Conservation (phyloP, 2,888 invertebrate species). For the Hemistola chrysoprasaria region DNA sequence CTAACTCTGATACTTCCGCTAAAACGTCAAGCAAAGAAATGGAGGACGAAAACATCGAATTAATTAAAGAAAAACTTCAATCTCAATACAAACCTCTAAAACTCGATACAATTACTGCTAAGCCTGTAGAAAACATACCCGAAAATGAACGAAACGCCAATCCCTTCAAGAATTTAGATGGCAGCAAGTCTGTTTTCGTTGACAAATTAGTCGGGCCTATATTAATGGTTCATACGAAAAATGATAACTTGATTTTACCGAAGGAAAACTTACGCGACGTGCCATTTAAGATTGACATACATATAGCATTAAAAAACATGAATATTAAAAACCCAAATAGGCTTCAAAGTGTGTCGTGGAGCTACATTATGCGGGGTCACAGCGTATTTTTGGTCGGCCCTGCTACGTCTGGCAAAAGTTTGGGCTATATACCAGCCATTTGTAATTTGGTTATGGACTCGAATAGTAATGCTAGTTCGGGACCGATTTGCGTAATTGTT, state of each 20-base stretch:
- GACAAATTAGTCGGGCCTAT: slow-evolving; percentile 64
- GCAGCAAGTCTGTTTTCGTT: slow-evolving; percentile 62
- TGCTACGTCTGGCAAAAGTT: slow-evolving; percentile 85
- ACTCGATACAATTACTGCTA: neutral
- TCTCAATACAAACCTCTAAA: neutral
- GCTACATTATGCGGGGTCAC: slow-evolving; percentile 84
- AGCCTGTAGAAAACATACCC: slow-evolving; percentile 4
- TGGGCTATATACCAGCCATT: slow-evolving; percentile 86
- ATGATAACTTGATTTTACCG: slow-evolving; percentile 53
- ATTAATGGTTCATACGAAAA: slow-evolving; percentile 69
- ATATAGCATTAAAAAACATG: slow-evolving; percentile 52
- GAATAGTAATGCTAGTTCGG: slow-evolving; percentile 55
- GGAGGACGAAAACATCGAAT: no score
- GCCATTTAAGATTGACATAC: slow-evolving; percentile 55
- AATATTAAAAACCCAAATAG: slow-evolving; percentile 64
- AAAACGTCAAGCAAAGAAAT: no score
- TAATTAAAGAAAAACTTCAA: no score
- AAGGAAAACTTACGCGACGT: slow-evolving; percentile 50
- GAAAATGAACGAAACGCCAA: slow-evolving; percentile 48
- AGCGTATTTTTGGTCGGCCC: slow-evolving; percentile 85
- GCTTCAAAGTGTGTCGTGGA: slow-evolving; percentile 88
- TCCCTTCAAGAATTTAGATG: slow-evolving; percentile 62
- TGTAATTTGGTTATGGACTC: slow-evolving; percentile 81
- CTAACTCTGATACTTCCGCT: no score
- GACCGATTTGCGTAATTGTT: slow-evolving; percentile 85